phyloP scores from a whole-genome alignment of 2,888 invertebrate genomes.

The Molanna angustata region DNA sequence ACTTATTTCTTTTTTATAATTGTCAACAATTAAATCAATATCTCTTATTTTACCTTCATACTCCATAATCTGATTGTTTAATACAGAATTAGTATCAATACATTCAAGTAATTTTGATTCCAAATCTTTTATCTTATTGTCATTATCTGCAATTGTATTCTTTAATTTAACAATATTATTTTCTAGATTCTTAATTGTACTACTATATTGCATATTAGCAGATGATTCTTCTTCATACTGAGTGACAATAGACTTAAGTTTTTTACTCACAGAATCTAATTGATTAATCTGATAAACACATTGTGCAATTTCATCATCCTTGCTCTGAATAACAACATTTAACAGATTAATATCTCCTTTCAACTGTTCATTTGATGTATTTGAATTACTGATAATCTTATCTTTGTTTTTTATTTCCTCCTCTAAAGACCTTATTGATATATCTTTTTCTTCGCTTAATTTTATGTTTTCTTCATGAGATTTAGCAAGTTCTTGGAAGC shows the following conservation, averaged over 20 bases:
- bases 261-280: conserved; percentile 52
- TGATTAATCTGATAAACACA: conserved; percentile 56
- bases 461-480: conserved; percentile 6
- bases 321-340: conserved; percentile 39
- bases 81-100: conserved; percentile 32
- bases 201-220: conserved; percentile 50
- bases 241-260: conserved; percentile 51
- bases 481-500: conserved; percentile 17
- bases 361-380: conserved; percentile 10
- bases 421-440: conserved; percentile 33
- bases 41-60: conserved; percentile 46
- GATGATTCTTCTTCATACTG: conserved; percentile 51
- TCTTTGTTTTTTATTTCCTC: conserved; percentile 20
- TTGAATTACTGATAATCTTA: conserved; percentile 2
- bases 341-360: conserved; percentile 10
- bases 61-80: conserved; percentile 9
- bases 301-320: conserved; percentile 50
- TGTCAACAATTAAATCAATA: conserved; percentile 46
- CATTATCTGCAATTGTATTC: conserved; percentile 45
- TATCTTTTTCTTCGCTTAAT: conserved; percentile 36
- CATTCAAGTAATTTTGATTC: conserved; percentile 38
- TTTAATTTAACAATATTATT: conserved; percentile 51
- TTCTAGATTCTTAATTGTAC: conserved; percentile 53
- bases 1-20: conserved; percentile 48
- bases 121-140: conserved; percentile 44